These are phyloP conservation scores for Nephrotoma appendiculata DNA, from an alignment of 2,888 invertebrate species.

Conservation along the genomic window DNA sequence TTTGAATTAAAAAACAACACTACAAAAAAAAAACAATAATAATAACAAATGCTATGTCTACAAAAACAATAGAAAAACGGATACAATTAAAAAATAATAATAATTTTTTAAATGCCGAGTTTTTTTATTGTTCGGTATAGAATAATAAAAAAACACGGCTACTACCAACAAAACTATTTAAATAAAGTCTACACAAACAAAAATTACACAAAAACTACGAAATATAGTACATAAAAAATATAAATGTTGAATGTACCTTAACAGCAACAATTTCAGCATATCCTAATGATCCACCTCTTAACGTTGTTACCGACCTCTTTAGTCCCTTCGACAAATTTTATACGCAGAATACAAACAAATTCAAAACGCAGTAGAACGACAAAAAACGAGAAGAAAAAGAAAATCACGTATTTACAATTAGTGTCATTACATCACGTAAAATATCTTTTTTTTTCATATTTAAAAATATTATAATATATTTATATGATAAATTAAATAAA, in stretches of 20 bases:
- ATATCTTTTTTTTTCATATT: background rate
- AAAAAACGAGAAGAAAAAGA: background rate
- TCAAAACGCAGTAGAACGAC: background rate
- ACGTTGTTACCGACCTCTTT: conserved; percentile 85
- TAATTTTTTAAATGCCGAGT: too few species aligned
- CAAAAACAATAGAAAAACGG: background rate
- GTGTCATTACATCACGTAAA: background rate
- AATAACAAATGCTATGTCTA: background rate
- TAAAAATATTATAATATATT: background rate
- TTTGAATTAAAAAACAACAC: background rate
- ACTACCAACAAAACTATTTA: background rate
- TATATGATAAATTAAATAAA: background rate
- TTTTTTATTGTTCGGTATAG: too few species aligned
- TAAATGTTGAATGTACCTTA: conserved; percentile 54
- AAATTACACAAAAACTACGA: background rate
- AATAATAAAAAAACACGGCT: background rate
- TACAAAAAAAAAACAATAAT: background rate
- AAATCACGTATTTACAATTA: conserved; percentile 1
- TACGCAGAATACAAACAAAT: background rate
- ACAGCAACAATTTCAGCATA: conserved; percentile 94
- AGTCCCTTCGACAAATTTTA: conserved; percentile 46
- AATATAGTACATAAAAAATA: background rate
- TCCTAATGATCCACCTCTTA: conserved; percentile 73
- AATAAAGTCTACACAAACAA: background rate
- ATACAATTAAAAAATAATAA: too few species aligned